Percentiles rank a stretch among this genome's conserved stretches.
These are phyloP conservation scores for Intellagama lesueurii DNA, from an alignment of 2,797 vertebrate species.

Conservation along the genomic window DNA sequence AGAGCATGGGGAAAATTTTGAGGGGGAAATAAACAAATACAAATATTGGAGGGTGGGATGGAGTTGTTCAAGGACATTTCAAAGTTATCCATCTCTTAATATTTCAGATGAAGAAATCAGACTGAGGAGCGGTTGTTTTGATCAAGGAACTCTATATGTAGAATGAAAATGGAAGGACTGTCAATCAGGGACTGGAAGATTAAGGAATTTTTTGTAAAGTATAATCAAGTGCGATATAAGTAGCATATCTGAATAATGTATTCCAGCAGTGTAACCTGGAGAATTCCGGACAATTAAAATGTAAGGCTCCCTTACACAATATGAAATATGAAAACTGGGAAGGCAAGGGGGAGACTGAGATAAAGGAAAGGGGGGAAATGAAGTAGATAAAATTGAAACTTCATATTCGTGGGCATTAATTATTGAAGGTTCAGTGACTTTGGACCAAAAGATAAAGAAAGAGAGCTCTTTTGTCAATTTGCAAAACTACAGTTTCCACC, in stretches of 20 bases:
- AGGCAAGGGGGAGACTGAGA: constrained; percentile 54
- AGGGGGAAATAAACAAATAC: no score
- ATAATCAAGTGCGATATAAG: constrained; percentile 58
- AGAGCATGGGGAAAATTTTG: no score
- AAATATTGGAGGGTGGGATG: no score
- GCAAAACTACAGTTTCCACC: not conserved
- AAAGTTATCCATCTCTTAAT: no score
- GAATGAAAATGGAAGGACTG: not conserved
- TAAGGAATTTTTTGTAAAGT: constrained; percentile 17
- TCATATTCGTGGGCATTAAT: not conserved
- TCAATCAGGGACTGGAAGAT: not conserved
- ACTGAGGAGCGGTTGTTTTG: no score
- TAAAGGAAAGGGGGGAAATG: not conserved
- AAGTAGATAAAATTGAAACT: constrained; percentile 8
- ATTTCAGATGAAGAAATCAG: constrained; percentile 45
- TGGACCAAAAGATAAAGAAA: not conserved
- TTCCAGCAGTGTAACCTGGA: constrained; percentile 61
- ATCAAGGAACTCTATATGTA: no score
- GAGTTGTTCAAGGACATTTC: no score
- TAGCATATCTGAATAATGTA: constrained; percentile 69
- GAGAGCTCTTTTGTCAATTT: not conserved
- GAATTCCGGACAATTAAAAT: constrained; percentile 71
- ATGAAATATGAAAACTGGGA: constrained; percentile 53
- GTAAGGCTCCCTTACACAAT: constrained; percentile 58
- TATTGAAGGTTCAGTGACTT: constrained; percentile 24